phyloP scores from a whole-genome alignment of 2,888 invertebrate species.

The Aspidapion aeneum region DNA sequence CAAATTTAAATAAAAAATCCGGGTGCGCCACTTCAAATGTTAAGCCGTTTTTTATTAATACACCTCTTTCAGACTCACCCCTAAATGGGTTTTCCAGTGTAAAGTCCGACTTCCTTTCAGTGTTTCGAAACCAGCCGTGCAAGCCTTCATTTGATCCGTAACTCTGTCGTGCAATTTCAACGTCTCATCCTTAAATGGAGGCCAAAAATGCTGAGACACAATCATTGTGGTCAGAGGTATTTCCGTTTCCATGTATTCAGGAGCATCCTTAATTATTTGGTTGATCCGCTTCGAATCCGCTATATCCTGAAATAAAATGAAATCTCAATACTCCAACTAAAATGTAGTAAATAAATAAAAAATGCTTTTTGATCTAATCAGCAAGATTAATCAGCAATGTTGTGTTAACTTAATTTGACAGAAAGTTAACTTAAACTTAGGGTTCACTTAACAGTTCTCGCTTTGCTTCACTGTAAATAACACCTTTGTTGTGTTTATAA shows the following conservation, averaged over 20 bases:
- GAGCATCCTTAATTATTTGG: slow-evolving; percentile 74
- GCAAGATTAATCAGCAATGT: too few species aligned
- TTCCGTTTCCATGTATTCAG: slow-evolving; percentile 49
- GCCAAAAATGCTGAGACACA: slow-evolving; percentile 99
- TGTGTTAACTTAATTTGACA: too few species aligned
- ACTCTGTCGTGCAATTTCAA: slow-evolving; percentile 80
- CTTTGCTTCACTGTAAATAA: too few species aligned
- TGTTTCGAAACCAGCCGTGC: slow-evolving; percentile 87
- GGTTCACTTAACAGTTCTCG: too few species aligned
- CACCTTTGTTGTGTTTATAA: too few species aligned
- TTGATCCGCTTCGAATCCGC: slow-evolving; percentile 94
- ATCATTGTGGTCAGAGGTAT: slow-evolving; percentile 81
- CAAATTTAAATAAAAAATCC: too few species aligned
- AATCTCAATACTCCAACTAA: slow-evolving; percentile 85
- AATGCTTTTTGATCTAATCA: too few species aligned
- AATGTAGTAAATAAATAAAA: neutral
- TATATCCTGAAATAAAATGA: slow-evolving; percentile 72
- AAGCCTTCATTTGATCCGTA: slow-evolving; percentile 76
- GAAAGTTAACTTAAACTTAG: too few species aligned
- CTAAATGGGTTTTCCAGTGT: slow-evolving; percentile 91
- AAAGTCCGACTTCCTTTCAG: slow-evolving; percentile 90
- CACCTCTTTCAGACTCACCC: too few species aligned
- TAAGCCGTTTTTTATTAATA: too few species aligned
- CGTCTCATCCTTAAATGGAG: slow-evolving; percentile 92
- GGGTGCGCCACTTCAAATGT: too few species aligned